These are phyloP conservation scores for Ochotona curzoniae DNA, from an alignment of 2,113 vertebrate genomes.

Conservation along the genomic window DNA sequence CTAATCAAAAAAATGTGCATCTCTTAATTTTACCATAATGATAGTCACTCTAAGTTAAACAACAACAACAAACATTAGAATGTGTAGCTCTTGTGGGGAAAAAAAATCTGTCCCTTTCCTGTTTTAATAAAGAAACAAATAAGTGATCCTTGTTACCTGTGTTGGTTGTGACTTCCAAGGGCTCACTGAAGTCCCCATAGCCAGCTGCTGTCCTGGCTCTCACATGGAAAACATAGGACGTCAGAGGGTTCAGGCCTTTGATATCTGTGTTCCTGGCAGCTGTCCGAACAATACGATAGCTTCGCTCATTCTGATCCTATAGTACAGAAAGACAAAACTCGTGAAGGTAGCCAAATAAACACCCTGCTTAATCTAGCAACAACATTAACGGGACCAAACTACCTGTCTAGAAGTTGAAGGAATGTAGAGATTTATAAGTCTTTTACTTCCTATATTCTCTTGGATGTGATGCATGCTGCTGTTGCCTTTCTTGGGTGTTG, in stretches of 20 bases:
- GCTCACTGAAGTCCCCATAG: constrained; percentile 97
- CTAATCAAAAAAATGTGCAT: not conserved
- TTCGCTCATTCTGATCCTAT: constrained; percentile 98
- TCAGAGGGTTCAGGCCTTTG: constrained; percentile 95
- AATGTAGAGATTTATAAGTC: not conserved
- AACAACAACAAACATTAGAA: not conserved
- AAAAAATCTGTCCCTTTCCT: no score
- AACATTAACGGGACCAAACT: not conserved
- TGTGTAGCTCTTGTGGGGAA: no score
- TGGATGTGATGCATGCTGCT: not conserved
- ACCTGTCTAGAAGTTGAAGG: not conserved
- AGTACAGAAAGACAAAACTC: not conserved
- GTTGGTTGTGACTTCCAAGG: constrained; percentile 97
- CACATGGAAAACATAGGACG: constrained; percentile 98
- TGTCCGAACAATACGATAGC: constrained; percentile 97
- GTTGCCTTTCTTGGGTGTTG: not conserved
- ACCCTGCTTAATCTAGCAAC: not conserved
- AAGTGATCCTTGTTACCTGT: constrained; percentile 87
- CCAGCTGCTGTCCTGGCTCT: constrained; percentile 96
- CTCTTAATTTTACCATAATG: not conserved
- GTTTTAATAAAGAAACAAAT: no score
- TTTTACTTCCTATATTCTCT: not conserved
- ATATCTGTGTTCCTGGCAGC: constrained; percentile 93
- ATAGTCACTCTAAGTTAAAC: not conserved
- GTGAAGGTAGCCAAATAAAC: not conserved